These are phyloP conservation scores for Strix occidentalis DNA, from an alignment of 2,797 vertebrate genomes.

Conservation along the genomic window DNA sequence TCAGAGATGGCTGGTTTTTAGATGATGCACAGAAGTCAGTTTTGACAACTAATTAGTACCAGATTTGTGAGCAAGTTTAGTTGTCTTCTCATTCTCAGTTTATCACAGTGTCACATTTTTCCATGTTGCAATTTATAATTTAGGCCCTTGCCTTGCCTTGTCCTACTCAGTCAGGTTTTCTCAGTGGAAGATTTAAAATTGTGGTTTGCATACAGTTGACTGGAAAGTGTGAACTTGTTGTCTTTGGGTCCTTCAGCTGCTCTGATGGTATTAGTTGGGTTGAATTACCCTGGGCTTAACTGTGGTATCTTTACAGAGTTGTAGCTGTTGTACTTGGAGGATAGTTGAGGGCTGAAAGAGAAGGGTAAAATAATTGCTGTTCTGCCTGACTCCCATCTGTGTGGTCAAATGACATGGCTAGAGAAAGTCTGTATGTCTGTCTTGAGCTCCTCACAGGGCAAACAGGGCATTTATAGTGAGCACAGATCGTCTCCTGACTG, in stretches of 20 bases:
- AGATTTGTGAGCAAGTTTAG: neutral
- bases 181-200: neutral
- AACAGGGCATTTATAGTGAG: neutral
- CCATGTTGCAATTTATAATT: neutral
- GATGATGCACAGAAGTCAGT: neutral
- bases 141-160: neutral
- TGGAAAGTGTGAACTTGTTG: neutral
- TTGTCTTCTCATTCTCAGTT: neutral
- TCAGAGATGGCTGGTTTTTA: neutral
- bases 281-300: neutral
- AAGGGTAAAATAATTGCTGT: neutral
- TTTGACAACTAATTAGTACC: neutral
- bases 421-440: neutral
- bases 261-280: neutral
- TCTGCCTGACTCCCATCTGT: neutral
- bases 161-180: neutral
- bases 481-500: neutral
- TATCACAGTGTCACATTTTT: neutral
- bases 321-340: neutral
- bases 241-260: neutral
- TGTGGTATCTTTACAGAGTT: neutral
- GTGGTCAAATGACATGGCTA: accelerated
- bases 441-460: neutral
- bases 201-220: neutral
- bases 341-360: neutral